These are phyloP conservation scores for Psephotus haematonotus DNA, from an alignment of 2,113 vertebrate genomes.

Conservation along the genomic window DNA sequence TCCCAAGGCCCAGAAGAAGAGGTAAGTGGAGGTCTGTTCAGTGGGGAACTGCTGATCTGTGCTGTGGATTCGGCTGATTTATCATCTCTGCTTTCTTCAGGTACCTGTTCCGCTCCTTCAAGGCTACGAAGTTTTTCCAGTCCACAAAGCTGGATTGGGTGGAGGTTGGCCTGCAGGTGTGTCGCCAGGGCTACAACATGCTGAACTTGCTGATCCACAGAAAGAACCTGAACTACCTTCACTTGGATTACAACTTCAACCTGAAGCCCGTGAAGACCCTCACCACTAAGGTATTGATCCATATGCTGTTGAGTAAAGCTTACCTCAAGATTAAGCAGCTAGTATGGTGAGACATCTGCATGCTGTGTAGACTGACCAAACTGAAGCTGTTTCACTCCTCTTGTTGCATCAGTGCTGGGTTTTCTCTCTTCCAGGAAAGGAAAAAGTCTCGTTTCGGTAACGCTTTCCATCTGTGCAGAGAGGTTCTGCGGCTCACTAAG, in stretches of 20 bases:
- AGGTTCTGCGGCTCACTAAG: constrained; percentile 95
- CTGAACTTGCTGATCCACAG: constrained; percentile 98
- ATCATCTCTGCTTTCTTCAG: constrained; percentile 62
- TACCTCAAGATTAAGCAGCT: neutral
- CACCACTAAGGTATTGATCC: constrained; percentile 89
- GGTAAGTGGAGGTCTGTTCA: constrained; percentile 67
- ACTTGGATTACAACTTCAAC: constrained; percentile 99
- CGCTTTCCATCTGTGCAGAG: constrained; percentile 95
- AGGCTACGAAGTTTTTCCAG: constrained; percentile 99
- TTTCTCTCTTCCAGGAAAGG: constrained; percentile 81
- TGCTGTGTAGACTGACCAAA: neutral
- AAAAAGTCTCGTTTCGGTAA: constrained; percentile 98
- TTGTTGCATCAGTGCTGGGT: neutral
- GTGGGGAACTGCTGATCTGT: neutral
- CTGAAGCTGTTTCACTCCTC: neutral
- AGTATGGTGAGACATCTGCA: neutral
- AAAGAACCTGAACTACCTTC: constrained; percentile 98
- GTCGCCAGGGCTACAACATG: constrained; percentile 99
- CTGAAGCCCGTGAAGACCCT: constrained; percentile 98
- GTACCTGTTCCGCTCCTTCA: constrained; percentile 98
- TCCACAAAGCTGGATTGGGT: constrained; percentile 99
- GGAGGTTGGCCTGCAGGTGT: constrained; percentile 96
- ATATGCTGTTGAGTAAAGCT: neutral
- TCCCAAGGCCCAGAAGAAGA: constrained; percentile 98
- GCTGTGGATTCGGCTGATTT: neutral